Percentiles rank a stretch among this genome's conserved stretches.
phyloP scores from a whole-genome alignment of 2,888 invertebrate genomes.

The Orthosia incerta region DNA sequence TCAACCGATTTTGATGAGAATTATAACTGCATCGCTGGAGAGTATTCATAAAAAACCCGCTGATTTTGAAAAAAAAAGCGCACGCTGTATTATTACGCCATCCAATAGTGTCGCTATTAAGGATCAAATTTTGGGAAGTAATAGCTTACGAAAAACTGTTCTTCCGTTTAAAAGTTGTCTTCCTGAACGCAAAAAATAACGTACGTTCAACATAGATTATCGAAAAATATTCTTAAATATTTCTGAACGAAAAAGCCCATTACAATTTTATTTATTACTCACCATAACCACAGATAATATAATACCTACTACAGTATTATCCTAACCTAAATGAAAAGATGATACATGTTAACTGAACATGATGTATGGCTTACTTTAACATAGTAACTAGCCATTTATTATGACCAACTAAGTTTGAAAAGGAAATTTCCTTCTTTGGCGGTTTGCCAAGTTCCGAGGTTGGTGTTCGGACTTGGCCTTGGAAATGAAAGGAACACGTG shows the following conservation, averaged over 20 bases:
- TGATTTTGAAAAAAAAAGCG: too few relatives aligned
- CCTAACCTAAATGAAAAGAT: neutral
- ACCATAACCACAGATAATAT: neutral
- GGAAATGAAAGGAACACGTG: slow-evolving; percentile 16
- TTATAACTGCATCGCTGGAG: too few relatives aligned
- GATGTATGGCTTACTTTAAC: slow-evolving; percentile 9
- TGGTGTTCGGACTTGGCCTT: slow-evolving; percentile 26
- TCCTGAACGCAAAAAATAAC: neutral
- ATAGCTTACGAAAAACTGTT: too few relatives aligned
- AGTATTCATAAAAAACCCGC: too few relatives aligned
- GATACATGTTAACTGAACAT: neutral
- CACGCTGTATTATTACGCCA: too few relatives aligned
- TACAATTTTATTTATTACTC: neutral
- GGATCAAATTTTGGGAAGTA: too few relatives aligned
- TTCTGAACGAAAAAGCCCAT: neutral
- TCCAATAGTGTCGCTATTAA: too few relatives aligned
- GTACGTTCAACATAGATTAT: neutral
- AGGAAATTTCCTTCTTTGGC: neutral
- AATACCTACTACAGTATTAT: too few relatives aligned
- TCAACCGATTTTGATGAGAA: too few relatives aligned
- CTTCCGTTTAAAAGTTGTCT: too few relatives aligned
- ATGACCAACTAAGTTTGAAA: slow-evolving; percentile 8
- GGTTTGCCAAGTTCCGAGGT: slow-evolving; percentile 39
- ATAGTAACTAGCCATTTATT: neutral
- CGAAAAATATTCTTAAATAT: neutral